A percentile compares a stretch with the other conserved stretches of the same genome.
These are phyloP conservation scores for Copidosoma aretas DNA, from an alignment of 2,888 invertebrate genomes.

Conservation along the genomic window DNA sequence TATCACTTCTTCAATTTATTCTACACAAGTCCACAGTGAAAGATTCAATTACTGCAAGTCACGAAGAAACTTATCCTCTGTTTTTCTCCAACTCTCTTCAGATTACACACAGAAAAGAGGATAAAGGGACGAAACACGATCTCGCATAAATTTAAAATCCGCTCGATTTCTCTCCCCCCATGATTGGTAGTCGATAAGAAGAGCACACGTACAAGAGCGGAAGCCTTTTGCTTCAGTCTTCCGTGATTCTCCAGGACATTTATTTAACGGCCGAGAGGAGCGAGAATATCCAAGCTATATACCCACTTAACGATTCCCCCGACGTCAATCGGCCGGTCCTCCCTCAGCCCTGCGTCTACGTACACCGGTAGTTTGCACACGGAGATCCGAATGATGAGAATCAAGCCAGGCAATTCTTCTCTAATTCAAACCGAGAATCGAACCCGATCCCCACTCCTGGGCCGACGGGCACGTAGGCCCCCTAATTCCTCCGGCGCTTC, in stretches of 20 bases:
- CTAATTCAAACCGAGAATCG: constrained; percentile 34
- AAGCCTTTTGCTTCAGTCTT: background rate
- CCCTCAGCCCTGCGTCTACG: background rate
- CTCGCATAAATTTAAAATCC: constrained; percentile 10
- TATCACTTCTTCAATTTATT: background rate
- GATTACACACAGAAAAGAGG: background rate
- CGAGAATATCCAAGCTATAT: constrained; percentile 1
- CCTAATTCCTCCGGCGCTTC: constrained; percentile 17
- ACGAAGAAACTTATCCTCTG: background rate
- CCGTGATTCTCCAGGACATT: background rate
- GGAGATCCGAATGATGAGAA: constrained; percentile 7
- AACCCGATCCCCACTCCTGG: constrained; percentile 4
- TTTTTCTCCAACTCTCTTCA: background rate
- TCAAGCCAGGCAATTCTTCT: constrained; percentile 7
- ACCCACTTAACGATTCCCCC: constrained; percentile 10
- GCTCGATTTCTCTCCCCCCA: background rate
- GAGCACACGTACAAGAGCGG: no score
- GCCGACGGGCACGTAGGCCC: constrained; percentile 2
- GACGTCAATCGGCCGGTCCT: constrained; percentile 19
- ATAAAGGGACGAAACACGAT: background rate
- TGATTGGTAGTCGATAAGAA: constrained; percentile 3
- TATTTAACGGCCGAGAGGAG: background rate
- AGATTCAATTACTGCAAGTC: background rate
- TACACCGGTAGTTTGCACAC: background rate
- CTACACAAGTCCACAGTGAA: background rate